Conservation (phyloP, 2,113 vertebrate species). For the Capreolus pygargus region DNA sequence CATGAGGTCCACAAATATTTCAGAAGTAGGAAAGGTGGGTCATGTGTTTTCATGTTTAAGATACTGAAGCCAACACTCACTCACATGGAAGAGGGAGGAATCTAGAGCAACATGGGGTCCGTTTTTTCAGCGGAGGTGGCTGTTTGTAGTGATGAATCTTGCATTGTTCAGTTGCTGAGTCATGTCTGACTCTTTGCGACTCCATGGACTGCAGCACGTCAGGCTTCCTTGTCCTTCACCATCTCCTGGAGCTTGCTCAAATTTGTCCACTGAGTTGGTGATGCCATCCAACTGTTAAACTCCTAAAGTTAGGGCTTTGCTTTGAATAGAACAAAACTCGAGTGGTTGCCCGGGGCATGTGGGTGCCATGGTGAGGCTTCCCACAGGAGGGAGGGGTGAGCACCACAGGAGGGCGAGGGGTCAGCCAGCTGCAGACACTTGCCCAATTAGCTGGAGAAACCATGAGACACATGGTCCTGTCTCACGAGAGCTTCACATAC, state of each 20-base stretch:
- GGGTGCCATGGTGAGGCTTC: accelerated
- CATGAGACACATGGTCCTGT: accelerated
- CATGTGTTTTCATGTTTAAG: not conserved
- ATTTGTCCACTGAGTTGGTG: not conserved
- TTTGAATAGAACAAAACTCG: not conserved
- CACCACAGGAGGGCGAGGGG: accelerated
- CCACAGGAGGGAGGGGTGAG: not conserved
- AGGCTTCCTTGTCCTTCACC: not conserved
- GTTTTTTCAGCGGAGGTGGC: not conserved
- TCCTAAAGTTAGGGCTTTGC: not conserved
- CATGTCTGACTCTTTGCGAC: not conserved
- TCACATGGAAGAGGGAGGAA: accelerated
- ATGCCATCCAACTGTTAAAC: not conserved
- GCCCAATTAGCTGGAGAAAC: not conserved
- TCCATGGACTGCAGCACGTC: not conserved
- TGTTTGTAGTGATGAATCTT: not conserved
- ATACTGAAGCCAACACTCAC: not conserved
- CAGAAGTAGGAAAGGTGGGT: not conserved
- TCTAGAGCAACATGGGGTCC: not conserved
- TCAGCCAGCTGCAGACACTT: not conserved
- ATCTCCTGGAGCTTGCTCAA: not conserved
- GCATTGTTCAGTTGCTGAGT: not conserved
- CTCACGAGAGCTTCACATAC: not conserved
- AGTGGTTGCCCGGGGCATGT: not conserved
- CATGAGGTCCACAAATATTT: not conserved